Evolutionary conservation across 2,797 vertebrate genomes (phyloP).

Genomic region (Pseudochirops corinnae): DNA sequence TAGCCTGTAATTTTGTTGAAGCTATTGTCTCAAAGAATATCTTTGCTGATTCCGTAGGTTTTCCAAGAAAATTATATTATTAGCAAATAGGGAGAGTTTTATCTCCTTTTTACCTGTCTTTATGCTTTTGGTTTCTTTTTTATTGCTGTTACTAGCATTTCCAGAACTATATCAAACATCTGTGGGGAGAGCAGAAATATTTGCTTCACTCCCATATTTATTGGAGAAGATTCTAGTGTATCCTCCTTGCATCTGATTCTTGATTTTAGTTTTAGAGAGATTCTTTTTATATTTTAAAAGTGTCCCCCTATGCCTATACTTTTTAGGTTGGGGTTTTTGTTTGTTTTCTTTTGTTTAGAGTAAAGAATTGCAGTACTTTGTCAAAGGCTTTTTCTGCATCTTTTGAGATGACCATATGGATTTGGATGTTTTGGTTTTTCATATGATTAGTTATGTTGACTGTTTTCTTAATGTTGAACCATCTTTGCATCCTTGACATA

Average conservation of each 20-base stretch:
- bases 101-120: not conserved
- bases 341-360: not conserved
- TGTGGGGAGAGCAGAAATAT: too few species aligned
- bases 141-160: not conserved
- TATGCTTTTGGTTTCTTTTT: not conserved
- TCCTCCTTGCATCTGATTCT: too few species aligned
- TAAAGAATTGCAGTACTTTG: not conserved
- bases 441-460: not conserved
- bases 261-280: too few species aligned
- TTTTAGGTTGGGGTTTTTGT: not conserved
- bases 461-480: not conserved
- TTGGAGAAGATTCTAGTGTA: too few species aligned
- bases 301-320: too few species aligned
- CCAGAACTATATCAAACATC: not conserved
- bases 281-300: too few species aligned
- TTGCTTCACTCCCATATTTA: too few species aligned
- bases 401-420: not conserved
- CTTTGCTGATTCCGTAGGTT: not conserved
- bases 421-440: not conserved
- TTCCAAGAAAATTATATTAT: not conserved
- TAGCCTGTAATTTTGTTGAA: not conserved
- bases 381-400: not conserved
- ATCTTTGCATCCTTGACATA: not conserved
- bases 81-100: not conserved
- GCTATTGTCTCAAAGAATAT: too few species aligned